Conservation (phyloP, 2,113 vertebrate genomes). For the Passerina amoena region DNA sequence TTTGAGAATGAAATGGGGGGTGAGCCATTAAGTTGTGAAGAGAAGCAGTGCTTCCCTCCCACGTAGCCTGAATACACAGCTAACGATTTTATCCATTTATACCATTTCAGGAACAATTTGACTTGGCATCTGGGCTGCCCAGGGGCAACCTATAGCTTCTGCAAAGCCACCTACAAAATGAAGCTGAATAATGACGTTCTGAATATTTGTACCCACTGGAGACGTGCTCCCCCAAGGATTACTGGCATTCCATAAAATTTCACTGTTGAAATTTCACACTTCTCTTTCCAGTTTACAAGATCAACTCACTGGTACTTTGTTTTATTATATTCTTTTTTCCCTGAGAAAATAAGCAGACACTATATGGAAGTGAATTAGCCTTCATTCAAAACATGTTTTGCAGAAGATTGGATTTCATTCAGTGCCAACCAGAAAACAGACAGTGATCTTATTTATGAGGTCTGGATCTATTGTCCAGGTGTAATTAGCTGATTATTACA, state of each 20-base stretch:
- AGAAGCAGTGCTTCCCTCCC: neutral
- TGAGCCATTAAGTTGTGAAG: accelerated
- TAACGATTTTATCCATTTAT: neutral
- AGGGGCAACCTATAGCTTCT: neutral
- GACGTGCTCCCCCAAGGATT: neutral
- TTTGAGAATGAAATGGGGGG: neutral
- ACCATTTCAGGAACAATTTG: neutral
- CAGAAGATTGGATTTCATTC: neutral
- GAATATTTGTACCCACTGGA: neutral
- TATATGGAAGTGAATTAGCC: neutral
- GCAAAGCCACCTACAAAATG: neutral
- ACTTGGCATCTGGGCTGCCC: neutral
- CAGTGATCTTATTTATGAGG: neutral
- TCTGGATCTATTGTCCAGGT: neutral
- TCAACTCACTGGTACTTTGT: neutral
- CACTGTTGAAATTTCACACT: neutral
- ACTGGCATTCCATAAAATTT: neutral
- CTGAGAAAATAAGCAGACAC: neutral
- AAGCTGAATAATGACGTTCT: neutral
- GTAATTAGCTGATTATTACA: constrained; percentile 24
- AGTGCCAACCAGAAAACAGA: neutral
- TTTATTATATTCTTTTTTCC: neutral
- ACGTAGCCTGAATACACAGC: neutral
- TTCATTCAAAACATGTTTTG: constrained; percentile 37
- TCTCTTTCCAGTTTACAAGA: neutral